phyloP scores from a whole-genome alignment of 2,797 vertebrate genomes.

The Mormyrops boulengeri region DNA sequence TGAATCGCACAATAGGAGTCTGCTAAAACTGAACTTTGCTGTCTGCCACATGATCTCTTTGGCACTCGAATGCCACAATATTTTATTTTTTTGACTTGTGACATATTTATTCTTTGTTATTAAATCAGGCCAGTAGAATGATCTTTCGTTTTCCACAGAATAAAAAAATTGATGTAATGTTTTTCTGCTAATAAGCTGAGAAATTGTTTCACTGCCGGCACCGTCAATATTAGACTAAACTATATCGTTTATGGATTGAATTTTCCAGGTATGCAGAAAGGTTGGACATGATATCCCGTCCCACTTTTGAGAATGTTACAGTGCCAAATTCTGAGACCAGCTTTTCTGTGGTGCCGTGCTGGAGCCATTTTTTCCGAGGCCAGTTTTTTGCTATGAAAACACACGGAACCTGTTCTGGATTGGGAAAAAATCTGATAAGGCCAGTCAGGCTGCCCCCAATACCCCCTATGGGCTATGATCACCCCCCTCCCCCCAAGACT shows the following conservation, averaged over 20 bases:
- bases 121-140: background rate
- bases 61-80: background rate
- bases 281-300: background rate
- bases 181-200: background rate
- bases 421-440: background rate
- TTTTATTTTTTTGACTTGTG: background rate
- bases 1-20: background rate
- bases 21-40: background rate
- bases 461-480: background rate
- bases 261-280: background rate
- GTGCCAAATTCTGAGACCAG: background rate
- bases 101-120: background rate
- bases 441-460: background rate
- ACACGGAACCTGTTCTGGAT: background rate
- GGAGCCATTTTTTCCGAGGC: background rate
- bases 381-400: background rate
- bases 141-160: background rate
- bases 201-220: background rate
- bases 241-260: background rate
- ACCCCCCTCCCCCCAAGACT: background rate
- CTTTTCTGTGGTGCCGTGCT: background rate
- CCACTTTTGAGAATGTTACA: background rate
- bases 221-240: background rate
- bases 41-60: background rate
- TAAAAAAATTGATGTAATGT: background rate